These are phyloP conservation scores for Episyrphus balteatus DNA, from an alignment of 1,140 invertebrate species.

Conservation along the genomic window DNA sequence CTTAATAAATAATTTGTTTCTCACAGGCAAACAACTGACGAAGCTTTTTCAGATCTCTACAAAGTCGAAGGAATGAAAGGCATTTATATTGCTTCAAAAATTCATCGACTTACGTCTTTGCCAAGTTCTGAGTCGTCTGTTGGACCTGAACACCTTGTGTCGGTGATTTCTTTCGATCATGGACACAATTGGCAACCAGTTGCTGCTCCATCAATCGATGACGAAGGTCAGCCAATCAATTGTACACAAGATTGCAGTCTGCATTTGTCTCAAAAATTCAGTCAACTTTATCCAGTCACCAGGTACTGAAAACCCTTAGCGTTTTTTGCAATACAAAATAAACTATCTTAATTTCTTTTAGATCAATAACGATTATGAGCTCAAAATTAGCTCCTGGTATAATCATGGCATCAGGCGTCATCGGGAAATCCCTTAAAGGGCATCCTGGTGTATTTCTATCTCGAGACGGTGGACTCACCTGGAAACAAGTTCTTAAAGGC, in stretches of 20 bases:
- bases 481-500: conserved; percentile 71
- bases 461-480: conserved; percentile 71
- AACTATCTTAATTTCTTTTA: conserved; percentile 21
- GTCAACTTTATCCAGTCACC: conserved; percentile 66
- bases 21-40: conserved; percentile 58
- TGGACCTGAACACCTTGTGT: conserved; percentile 60
- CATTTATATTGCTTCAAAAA: conserved; percentile 80
- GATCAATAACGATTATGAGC: conserved; percentile 67
- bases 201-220: conserved; percentile 52
- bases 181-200: conserved; percentile 71
- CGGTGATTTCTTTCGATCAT: conserved; percentile 80
- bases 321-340: conserved; percentile 3
- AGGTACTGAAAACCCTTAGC: conserved; percentile 25
- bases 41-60: conserved; percentile 80
- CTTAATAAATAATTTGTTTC: conserved; percentile 4
- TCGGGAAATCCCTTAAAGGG: conserved; percentile 67
- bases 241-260: conserved; percentile 66
- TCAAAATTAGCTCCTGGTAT: conserved; percentile 78
- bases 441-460: conserved; percentile 73
- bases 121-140: conserved; percentile 36
- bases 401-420: conserved; percentile 73
- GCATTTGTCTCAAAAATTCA: conserved; percentile 77
- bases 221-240: conserved; percentile 49
- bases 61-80: conserved; percentile 76
- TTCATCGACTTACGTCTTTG: conserved; percentile 39